Conservation (phyloP, 2,797 vertebrate genomes). For the Vespertilio murinus region DNA sequence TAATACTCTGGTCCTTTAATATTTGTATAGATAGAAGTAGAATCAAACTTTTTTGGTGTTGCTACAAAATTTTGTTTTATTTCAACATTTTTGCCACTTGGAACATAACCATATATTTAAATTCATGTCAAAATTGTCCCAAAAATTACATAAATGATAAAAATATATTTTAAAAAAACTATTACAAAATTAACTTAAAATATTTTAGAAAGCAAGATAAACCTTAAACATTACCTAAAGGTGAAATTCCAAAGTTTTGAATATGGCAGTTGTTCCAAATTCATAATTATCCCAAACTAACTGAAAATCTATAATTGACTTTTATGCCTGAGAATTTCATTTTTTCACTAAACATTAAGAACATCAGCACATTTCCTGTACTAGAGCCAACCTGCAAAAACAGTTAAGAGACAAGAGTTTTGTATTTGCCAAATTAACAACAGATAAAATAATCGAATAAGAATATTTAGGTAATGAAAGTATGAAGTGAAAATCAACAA, state of each 20-base stretch:
- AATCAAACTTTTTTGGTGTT: background rate
- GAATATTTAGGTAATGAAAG: constrained; percentile 33
- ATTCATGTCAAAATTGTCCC: background rate
- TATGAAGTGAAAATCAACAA: constrained; percentile 57
- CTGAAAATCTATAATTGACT: background rate
- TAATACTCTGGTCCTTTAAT: background rate
- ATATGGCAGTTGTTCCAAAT: background rate
- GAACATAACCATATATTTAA: background rate
- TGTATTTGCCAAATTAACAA: constrained; percentile 10
- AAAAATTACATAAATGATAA: background rate
- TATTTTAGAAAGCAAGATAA: constrained; percentile 25
- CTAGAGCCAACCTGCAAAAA: background rate
- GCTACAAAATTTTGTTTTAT: background rate
- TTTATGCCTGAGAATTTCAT: background rate
- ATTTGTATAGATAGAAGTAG: background rate
- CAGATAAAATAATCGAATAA: constrained; percentile 36
- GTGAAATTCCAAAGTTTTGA: background rate
- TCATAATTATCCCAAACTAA: background rate
- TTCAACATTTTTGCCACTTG: background rate
- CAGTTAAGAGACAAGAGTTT: background rate
- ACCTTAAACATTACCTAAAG: background rate
- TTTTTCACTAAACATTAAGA: constrained; percentile 40
- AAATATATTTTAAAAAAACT: background rate
- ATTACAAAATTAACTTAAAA: background rate
- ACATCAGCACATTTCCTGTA: background rate